A percentile compares a stretch with the other conserved stretches of the same genome.
Evolutionary conservation across 2,797 vertebrate species (phyloP).

Genomic region (Hoplostethus mediterraneus): DNA sequence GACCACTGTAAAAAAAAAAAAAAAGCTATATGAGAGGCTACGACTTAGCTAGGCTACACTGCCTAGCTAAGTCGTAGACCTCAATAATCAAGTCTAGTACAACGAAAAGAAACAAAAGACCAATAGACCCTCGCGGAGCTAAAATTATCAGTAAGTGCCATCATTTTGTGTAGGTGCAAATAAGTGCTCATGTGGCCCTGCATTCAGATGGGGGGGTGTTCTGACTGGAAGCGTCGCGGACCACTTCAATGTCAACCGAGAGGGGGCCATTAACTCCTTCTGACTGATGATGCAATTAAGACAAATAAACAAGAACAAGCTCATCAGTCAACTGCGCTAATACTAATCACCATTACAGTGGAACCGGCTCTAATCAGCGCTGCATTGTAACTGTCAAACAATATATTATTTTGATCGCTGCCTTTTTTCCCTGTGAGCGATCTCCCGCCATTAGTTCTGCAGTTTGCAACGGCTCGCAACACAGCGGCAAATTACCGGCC

Average conservation of each 20-base stretch:
- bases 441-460: constrained; percentile 14
- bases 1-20: constrained; percentile 7
- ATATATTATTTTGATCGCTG: constrained; percentile 20
- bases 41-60: constrained; percentile 9
- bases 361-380: constrained; percentile 32
- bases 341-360: constrained; percentile 56
- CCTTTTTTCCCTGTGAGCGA: constrained; percentile 25
- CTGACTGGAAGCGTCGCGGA: constrained; percentile 48
- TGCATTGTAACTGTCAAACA: constrained; percentile 36
- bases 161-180: constrained; percentile 24
- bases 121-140: not conserved
- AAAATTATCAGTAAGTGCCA: not conserved
- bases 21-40: constrained; percentile 33
- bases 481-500: not conserved
- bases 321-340: constrained; percentile 69
- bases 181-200: constrained; percentile 40
- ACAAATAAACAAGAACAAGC: constrained; percentile 68
- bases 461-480: constrained; percentile 10
- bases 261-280: constrained; percentile 63
- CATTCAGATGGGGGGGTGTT: constrained; percentile 21
- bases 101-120: constrained; percentile 15
- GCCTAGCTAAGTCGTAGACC: too few relatives aligned
- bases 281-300: constrained; percentile 76
- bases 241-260: constrained; percentile 62
- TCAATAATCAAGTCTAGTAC: constrained; percentile 28